phyloP scores from a whole-genome alignment of 2,797 vertebrate genomes.

The Enteromius viviparus region DNA sequence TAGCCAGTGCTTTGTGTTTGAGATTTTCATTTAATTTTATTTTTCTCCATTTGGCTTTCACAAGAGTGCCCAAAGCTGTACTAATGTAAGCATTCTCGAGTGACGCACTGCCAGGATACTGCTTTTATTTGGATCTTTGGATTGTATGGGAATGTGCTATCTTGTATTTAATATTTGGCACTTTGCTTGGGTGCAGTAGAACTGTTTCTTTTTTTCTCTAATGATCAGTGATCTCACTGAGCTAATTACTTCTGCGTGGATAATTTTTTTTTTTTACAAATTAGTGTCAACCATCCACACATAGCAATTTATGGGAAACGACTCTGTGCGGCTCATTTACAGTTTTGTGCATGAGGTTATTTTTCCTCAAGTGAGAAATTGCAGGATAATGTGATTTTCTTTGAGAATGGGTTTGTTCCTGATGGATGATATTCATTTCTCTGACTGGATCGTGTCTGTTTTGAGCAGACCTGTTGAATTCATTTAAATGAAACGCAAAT shows the following conservation, averaged over 20 bases:
- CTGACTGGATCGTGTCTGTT: constrained; percentile 71
- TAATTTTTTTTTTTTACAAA: constrained; percentile 65
- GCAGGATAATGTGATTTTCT: constrained; percentile 66
- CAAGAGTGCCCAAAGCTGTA: constrained; percentile 27
- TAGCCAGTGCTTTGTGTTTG: constrained; percentile 24
- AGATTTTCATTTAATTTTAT: not conserved
- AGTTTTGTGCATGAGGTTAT: constrained; percentile 51
- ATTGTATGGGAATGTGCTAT: constrained; percentile 52
- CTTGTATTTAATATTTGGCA: constrained; percentile 56
- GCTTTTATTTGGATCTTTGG: constrained; percentile 43
- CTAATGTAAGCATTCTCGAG: constrained; percentile 35
- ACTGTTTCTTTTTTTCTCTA: constrained; percentile 46
- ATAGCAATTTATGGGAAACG: constrained; percentile 40
- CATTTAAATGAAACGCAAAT: constrained; percentile 68
- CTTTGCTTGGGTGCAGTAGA: constrained; percentile 61
- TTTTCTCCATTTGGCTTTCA: constrained; percentile 20
- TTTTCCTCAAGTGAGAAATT: constrained; percentile 52
- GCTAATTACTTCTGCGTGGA: constrained; percentile 51
- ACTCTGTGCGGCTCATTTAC: constrained; percentile 48
- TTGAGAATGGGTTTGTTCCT: constrained; percentile 65
- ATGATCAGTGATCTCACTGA: constrained; percentile 71
- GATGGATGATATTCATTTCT: constrained; percentile 71
- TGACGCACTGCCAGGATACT: constrained; percentile 36
- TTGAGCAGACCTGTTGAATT: constrained; percentile 75
- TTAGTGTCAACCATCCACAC: constrained; percentile 59